Percentiles rank a stretch among this genome's conserved stretches.
phyloP scores from a whole-genome alignment of 2,888 invertebrate genomes.

The Clanis bilineata region DNA sequence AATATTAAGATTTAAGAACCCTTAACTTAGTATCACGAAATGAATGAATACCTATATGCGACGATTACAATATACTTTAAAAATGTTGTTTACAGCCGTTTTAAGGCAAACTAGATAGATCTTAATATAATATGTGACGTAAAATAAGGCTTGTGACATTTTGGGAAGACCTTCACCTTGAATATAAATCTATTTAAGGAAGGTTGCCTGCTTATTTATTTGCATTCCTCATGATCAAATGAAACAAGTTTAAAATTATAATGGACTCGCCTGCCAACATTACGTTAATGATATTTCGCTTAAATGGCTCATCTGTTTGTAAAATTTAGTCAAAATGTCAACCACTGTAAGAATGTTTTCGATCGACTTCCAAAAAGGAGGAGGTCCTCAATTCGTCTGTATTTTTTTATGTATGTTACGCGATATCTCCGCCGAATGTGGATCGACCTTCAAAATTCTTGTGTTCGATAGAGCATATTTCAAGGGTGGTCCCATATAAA shows the following conservation, averaged over 20 bases:
- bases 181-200: background rate
- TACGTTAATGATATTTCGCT: background rate
- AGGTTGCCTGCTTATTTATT: slow-evolving; percentile 1
- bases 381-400: too few species aligned
- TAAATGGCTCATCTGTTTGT: background rate
- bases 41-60: background rate
- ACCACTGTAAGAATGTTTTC: too few species aligned
- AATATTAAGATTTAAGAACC: background rate
- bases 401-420: too few species aligned
- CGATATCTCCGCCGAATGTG: too few species aligned
- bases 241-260: background rate
- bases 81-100: background rate
- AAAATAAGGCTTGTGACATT: background rate
- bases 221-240: background rate
- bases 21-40: background rate
- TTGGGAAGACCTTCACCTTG: slow-evolving; percentile 5
- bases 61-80: background rate
- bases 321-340: background rate
- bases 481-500: too few species aligned
- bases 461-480: too few species aligned
- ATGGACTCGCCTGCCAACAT: background rate
- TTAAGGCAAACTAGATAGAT: background rate
- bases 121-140: background rate
- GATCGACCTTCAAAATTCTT: too few species aligned
- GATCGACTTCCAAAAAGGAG: too few species aligned